Percentiles rank a stretch among this genome's conserved stretches.
phyloP scores from a whole-genome alignment of 1,140 invertebrate species.

The Habropoda laboriosa region DNA sequence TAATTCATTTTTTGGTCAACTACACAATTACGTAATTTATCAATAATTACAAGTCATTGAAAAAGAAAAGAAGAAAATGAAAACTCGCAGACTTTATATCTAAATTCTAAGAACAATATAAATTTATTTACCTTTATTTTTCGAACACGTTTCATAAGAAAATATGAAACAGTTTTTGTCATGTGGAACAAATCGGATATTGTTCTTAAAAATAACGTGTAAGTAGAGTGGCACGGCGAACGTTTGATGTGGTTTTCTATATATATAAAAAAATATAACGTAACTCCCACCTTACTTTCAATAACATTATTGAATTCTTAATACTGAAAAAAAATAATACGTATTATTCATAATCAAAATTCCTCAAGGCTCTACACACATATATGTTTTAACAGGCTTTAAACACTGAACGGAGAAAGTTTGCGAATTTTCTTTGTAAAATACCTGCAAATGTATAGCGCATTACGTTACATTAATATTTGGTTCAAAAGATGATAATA shows the following conservation, averaged over 20 bases:
- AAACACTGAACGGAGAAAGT: slow-evolving; percentile 7
- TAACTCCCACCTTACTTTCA: neutral
- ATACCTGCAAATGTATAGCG: slow-evolving; percentile 25
- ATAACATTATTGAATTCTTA: neutral
- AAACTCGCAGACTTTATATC: slow-evolving; percentile 33
- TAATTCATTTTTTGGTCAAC: slow-evolving; percentile 19
- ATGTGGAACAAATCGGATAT: slow-evolving; percentile 1
- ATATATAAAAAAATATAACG: neutral
- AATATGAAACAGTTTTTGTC: neutral
- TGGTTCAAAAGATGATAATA: slow-evolving; percentile 41
- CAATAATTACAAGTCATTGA: neutral
- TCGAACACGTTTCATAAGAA: neutral
- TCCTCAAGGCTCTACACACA: slow-evolving; percentile 36
- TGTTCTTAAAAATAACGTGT: slow-evolving; percentile 8
- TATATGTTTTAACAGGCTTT: slow-evolving; percentile 16
- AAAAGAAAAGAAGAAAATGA: slow-evolving; percentile 11
- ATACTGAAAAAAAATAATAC: slow-evolving; percentile 27
- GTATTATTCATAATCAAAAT: neutral
- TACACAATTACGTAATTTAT: slow-evolving; percentile 17
- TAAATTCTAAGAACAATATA: slow-evolving; percentile 7
- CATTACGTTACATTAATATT: slow-evolving; percentile 44
- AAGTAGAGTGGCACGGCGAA: slow-evolving; percentile 33
- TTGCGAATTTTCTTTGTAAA: slow-evolving; percentile 35
- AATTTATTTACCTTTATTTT: slow-evolving; percentile 18
- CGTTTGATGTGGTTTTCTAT: neutral